Percentiles rank a stretch among this genome's conserved stretches.
Evolutionary conservation across 2,797 vertebrate genomes (phyloP).

Genomic region (Gephyroberyx darwinii): DNA sequence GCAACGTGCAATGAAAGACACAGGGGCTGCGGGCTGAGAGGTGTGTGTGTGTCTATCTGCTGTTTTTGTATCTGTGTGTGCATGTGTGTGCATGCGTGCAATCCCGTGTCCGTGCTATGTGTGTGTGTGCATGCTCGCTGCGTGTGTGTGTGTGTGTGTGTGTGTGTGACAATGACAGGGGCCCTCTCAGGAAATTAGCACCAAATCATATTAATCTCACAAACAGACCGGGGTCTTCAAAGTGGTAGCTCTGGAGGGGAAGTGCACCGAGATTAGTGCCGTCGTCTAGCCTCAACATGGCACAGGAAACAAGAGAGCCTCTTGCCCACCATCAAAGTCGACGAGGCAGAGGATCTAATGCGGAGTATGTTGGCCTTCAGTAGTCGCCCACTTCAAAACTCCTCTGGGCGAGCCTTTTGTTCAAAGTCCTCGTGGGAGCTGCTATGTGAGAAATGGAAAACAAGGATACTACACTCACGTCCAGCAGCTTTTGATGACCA

Average conservation of each 20-base stretch:
- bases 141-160: conserved; percentile 3
- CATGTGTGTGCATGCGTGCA: neutral
- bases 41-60: neutral
- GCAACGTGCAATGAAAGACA: conserved; percentile 46
- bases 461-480: neutral
- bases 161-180: conserved; percentile 43
- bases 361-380: conserved; percentile 12
- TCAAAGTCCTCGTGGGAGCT: conserved; percentile 56
- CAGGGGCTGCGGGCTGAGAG: conserved; percentile 11
- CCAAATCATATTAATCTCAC: conserved; percentile 68
- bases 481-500: no score
- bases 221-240: conserved; percentile 71
- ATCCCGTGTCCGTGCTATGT: neutral
- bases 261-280: conserved; percentile 67
- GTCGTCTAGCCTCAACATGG: conserved; percentile 44
- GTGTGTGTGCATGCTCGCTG: neutral
- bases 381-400: conserved; percentile 66
- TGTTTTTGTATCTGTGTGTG: conserved; percentile 9
- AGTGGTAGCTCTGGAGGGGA: conserved; percentile 61
- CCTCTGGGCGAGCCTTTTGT: conserved; percentile 15
- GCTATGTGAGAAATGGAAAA: conserved; percentile 11
- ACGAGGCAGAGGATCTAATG: conserved; percentile 49
- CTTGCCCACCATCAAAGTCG: conserved; percentile 72
- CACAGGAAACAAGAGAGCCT: conserved; percentile 68
- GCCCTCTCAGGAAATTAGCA: conserved; percentile 61